A percentile compares a stretch with the other conserved stretches of the same genome.
Conservation (phyloP, 1,140 invertebrate genomes). For the Sinonovacula constricta region DNA sequence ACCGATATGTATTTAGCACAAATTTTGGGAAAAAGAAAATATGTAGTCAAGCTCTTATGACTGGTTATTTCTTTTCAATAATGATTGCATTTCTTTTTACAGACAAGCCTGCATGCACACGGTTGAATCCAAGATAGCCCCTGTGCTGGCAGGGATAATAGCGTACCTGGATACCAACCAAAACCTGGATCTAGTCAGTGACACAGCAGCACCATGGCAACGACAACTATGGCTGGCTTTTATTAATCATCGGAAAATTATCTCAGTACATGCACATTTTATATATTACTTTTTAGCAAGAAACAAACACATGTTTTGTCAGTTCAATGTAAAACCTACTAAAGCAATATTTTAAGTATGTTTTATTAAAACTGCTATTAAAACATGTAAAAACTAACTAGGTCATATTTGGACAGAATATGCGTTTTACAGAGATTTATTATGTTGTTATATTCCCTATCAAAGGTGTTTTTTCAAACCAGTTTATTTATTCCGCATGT, state of each 20-base stretch:
- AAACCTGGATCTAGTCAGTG: slow-evolving; percentile 61
- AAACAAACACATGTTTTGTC: too few species aligned
- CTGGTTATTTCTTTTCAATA: not conserved
- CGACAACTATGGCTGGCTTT: not conserved
- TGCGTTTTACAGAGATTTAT: too few species aligned
- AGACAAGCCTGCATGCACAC: slow-evolving; percentile 58
- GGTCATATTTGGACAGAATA: too few species aligned
- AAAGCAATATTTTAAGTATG: too few species aligned
- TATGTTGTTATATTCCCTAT: too few species aligned
- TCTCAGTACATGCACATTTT: slow-evolving; percentile 3
- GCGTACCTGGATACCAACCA: slow-evolving; percentile 63
- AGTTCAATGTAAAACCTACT: too few species aligned
- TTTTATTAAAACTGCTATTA: too few species aligned
- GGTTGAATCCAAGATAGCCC: slow-evolving; percentile 60
- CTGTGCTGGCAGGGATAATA: slow-evolving; percentile 62
- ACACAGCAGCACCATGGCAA: slow-evolving; percentile 30
- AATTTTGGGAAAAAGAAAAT: too few species aligned
- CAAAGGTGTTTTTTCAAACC: too few species aligned
- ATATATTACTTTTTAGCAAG: too few species aligned
- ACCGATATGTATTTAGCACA: not conserved
- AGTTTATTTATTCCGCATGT: too few species aligned
- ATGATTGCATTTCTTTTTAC: not conserved
- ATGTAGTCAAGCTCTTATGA: not conserved
- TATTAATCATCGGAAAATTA: slow-evolving; percentile 8
- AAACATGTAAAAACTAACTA: too few species aligned